Conservation (phyloP, 2,797 vertebrate genomes). For the Mustela erminea region DNA sequence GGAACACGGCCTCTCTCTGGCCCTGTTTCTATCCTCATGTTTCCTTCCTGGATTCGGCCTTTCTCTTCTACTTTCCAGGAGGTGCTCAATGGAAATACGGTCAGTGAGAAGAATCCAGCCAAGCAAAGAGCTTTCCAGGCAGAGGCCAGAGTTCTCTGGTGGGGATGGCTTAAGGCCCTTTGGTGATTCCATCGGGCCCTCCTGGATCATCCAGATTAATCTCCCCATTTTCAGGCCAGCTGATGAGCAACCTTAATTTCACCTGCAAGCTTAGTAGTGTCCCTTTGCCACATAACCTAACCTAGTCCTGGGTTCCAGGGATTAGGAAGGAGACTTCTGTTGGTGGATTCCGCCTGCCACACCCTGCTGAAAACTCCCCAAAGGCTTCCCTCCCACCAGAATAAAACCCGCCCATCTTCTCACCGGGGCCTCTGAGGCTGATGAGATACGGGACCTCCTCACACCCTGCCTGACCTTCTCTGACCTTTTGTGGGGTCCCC, state of each 20-base stretch:
- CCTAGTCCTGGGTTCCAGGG: not conserved
- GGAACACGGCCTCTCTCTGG: not conserved
- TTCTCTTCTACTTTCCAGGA: not conserved
- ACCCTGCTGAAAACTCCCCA: not conserved
- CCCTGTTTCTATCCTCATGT: not conserved
- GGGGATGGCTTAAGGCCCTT: no score
- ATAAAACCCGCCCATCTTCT: not conserved
- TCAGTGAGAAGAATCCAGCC: not conserved
- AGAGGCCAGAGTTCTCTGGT: not conserved
- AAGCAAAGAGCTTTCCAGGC: not conserved
- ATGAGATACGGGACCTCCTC: not conserved
- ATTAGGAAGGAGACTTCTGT: not conserved
- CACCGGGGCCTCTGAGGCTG: not conserved
- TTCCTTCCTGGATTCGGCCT: not conserved
- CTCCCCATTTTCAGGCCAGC: not conserved
- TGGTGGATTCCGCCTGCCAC: not conserved
- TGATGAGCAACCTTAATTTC: not conserved
- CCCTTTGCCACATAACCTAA: not conserved
- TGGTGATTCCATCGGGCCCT: not conserved
- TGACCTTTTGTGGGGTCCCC: not conserved
- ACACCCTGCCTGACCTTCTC: not conserved
- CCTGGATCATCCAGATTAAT: not conserved
- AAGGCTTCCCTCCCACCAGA: not conserved
- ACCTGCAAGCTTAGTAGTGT: not conserved
- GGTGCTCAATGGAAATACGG: not conserved